phyloP scores from a whole-genome alignment of 1,140 invertebrate genomes.

The Hestina assimilis region DNA sequence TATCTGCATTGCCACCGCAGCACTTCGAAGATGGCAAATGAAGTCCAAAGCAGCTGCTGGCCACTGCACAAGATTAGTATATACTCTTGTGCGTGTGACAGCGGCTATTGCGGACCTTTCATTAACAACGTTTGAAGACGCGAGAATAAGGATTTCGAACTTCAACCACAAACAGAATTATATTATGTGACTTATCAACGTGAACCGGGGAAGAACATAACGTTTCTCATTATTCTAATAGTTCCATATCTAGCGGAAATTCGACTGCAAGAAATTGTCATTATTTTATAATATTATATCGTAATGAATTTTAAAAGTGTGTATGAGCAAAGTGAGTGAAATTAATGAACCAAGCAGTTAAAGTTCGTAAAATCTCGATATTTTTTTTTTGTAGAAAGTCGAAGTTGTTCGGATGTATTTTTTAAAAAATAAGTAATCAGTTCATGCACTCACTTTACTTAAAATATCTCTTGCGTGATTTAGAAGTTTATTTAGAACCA shows the following conservation, averaged over 20 bases:
- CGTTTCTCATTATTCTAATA: too few species aligned
- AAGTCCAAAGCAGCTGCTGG: constrained; percentile 94
- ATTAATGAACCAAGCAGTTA: too few species aligned
- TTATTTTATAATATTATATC: background rate
- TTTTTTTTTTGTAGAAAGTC: too few species aligned
- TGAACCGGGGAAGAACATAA: too few species aligned
- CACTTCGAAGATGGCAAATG: constrained; percentile 48
- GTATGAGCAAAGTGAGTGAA: constrained; percentile 17
- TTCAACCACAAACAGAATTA: background rate
- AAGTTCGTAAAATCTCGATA: too few species aligned
- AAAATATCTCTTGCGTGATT: too few species aligned
- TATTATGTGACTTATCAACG: background rate
- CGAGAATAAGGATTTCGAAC: background rate
- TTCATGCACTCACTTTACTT: too few species aligned
- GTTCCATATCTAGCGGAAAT: too few species aligned
- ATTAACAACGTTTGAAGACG: constrained; percentile 52
- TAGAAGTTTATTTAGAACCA: too few species aligned
- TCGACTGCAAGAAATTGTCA: too few species aligned
- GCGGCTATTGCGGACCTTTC: constrained; percentile 93
- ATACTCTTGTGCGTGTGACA: constrained; percentile 98
- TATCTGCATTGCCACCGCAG: background rate
- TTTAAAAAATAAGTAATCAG: too few species aligned
- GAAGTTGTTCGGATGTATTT: too few species aligned
- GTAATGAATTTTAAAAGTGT: background rate
- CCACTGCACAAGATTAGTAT: constrained; percentile 96